Base-by-base conservation (phyloP, 1,140 invertebrate genomes). In the Leptinotarsa texana region DNA sequence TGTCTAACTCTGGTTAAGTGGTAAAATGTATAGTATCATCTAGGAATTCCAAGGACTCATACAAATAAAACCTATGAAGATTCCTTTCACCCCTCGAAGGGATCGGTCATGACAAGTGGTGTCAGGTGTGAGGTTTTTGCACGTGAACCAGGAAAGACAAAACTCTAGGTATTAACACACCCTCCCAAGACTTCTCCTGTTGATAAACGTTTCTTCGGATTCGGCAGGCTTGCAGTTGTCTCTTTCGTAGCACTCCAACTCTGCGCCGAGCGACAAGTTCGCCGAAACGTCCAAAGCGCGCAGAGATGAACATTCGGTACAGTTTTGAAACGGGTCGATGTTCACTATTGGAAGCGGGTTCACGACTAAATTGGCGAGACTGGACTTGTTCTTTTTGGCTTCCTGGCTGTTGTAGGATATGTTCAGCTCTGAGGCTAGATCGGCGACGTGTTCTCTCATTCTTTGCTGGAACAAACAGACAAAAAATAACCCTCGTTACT, bases 371-470 rank as follows among this genome's bases (percentile, higher is more conserved):
- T 57, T 57, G 15, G 51, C 51, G n/a, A 18, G 51, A 57, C 51
- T 57, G n/a, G 4, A 4, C 13, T 57, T 57, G 51, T 57, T 57
- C 51, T 15, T 17, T 17, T 18, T 17, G n/a, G 13, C 15, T 15
- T 18, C 51, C n/a, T 57, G 15, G 6, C n/a, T 18, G 15, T 57
- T 57, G 51, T 57, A 57, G 51, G 74, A 69, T 8, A 81, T 75
- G 47, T 78, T 78, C 3, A 81, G 71, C 66, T 79, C 77, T 77
- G 74, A 67, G 57, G 74, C 78, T 8, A 81, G 73, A 27, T 76
- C 72, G 13, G 69, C 65, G 3, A 80, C 68, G 18, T 78, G 74
- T 22, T 63, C 24, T 47, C 67, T 68, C 80, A 81, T 81, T 71
- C 78, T 77, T 63, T 65, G 61, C 80, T 81, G 48, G 21, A 78